phyloP scores from a whole-genome alignment of 2,797 vertebrate genomes.

The Thaleichthys pacificus region DNA sequence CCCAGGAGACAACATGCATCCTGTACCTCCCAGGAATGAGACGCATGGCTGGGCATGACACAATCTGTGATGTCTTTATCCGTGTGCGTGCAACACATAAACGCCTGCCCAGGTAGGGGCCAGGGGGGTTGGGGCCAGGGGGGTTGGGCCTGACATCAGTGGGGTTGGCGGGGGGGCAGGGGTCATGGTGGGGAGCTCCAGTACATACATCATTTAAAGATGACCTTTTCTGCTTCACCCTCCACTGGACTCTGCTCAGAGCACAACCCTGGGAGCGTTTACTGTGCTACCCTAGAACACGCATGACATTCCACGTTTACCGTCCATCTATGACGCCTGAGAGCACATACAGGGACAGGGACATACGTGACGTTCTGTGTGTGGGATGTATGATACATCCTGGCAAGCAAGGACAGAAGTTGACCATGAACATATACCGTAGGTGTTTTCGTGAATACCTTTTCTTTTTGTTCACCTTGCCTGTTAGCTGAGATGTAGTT shows the following conservation, averaged over 20 bases:
- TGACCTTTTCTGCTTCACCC: conserved; percentile 40
- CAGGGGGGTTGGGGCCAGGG: background rate
- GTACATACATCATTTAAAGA: conserved; percentile 30
- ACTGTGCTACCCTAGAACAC: too few species aligned
- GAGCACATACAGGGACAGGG: conserved; percentile 3
- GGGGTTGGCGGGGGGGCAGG: background rate
- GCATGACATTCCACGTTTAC: too few species aligned
- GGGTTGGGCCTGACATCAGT: background rate
- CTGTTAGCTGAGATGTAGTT: too few species aligned
- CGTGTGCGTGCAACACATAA: conserved; percentile 10
- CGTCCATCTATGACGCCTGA: conserved; percentile 3
- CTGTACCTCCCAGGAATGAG: background rate
- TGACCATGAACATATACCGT: too few species aligned
- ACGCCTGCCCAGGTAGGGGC: too few species aligned
- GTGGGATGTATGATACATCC: too few species aligned
- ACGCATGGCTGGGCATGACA: background rate
- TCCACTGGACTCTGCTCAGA: conserved; percentile 37
- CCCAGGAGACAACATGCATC: too few species aligned
- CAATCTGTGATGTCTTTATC: conserved; percentile 20
- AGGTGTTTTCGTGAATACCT: too few species aligned
- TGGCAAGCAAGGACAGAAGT: too few species aligned
- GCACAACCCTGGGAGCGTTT: too few species aligned
- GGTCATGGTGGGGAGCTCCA: conserved; percentile 27
- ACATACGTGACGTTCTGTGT: too few species aligned
- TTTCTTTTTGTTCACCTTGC: too few species aligned